Percentiles rank a stretch among this genome's conserved stretches.
Conservation (phyloP, 2,888 invertebrate species). For the Coenonympha arcania region DNA sequence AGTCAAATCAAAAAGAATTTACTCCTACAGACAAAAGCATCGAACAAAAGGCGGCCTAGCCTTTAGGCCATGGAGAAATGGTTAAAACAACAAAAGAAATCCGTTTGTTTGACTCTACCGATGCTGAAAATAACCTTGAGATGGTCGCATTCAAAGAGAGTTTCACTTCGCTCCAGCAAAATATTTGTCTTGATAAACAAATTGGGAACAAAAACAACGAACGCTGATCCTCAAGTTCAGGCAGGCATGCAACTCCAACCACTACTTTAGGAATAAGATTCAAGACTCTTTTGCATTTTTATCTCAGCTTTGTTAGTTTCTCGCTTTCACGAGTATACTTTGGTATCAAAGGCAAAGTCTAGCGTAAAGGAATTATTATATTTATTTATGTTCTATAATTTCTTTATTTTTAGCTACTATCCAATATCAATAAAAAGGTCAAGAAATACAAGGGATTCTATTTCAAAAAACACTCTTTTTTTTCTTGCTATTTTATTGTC, state of each 20-base stretch:
- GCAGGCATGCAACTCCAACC: not conserved
- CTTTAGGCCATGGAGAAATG: conserved; percentile 1
- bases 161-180: not conserved
- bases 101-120: conserved; percentile 9
- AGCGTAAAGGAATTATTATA: too few relatives aligned
- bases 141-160: conserved; percentile 1
- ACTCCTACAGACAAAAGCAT: not conserved
- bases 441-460: too few relatives aligned
- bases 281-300: not conserved
- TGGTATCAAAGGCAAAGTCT: too few relatives aligned
- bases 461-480: too few relatives aligned
- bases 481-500: too few relatives aligned
- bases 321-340: too few relatives aligned
- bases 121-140: conserved; percentile 9
- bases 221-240: conserved; percentile 14
- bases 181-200: conserved; percentile 14
- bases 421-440: too few relatives aligned
- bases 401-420: too few relatives aligned
- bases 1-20: conserved; percentile 7
- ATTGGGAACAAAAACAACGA: conserved; percentile 14
- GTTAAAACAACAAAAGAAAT: conserved; percentile 5
- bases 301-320: too few relatives aligned
- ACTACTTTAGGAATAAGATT: not conserved
- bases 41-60: conserved; percentile 5
- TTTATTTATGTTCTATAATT: too few relatives aligned